Evolutionary conservation across 1,140 invertebrate species (phyloP).

Genomic region (Lasioglossum baleicum): DNA sequence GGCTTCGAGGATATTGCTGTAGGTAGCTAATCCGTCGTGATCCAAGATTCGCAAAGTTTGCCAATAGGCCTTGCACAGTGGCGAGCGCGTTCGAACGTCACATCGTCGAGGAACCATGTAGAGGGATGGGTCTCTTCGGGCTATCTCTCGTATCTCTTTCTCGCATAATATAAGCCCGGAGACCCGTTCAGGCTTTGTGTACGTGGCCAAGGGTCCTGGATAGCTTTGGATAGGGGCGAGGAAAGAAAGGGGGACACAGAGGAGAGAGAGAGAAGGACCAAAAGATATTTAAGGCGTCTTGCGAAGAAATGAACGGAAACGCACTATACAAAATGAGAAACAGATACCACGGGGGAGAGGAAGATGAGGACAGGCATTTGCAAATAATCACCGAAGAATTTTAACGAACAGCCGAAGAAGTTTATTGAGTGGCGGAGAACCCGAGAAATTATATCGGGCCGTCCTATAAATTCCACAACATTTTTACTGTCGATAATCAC

Average conservation of each 20-base stretch:
- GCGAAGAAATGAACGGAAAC: background rate
- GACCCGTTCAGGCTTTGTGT: conserved; percentile 69
- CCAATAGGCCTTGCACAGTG: conserved; percentile 56
- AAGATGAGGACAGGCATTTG: background rate
- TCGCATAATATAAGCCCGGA: conserved; percentile 74
- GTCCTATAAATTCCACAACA: too few relatives aligned
- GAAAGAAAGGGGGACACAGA: conserved; percentile 8
- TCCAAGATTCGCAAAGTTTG: conserved; percentile 69
- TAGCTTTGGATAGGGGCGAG: conserved; percentile 35
- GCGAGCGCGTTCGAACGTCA: conserved; percentile 33
- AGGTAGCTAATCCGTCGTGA: conserved; percentile 67
- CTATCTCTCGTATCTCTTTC: conserved; percentile 69
- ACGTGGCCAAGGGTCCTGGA: conserved; percentile 61
- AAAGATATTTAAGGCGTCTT: conserved; percentile 35
- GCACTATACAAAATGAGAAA: background rate
- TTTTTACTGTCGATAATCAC: too few relatives aligned
- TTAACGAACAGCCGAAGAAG: too few relatives aligned
- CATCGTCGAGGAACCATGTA: conserved; percentile 6
- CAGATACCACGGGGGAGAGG: too few relatives aligned
- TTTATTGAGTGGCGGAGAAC: too few relatives aligned
- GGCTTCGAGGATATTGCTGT: conserved; percentile 53
- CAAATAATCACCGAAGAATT: too few relatives aligned
- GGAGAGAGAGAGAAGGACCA: background rate
- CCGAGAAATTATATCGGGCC: too few relatives aligned
- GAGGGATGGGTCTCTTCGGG: conserved; percentile 15